Base-by-base conservation (phyloP, 1,140 invertebrate genomes). In the Zophobas morio region DNA sequence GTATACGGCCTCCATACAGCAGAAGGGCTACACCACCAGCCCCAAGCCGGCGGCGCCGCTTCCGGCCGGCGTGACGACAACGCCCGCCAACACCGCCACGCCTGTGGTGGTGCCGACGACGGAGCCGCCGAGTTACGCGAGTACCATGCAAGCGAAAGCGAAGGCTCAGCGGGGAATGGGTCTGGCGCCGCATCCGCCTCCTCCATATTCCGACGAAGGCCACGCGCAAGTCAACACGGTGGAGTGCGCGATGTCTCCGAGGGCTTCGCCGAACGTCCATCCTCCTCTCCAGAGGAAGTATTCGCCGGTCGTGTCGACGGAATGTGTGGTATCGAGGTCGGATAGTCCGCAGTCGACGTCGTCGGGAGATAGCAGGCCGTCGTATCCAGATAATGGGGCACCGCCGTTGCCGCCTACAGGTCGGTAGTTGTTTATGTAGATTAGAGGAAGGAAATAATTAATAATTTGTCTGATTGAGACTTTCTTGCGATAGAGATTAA, bases 91-190 rank as follows among this genome's bases (percentile, higher is more conserved):
- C 78, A 78, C 75, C 81, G 0, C 76, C 82, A 6, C 79, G 0
- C 79, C 80, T 35, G 84, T 90, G 51, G 86, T 90, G 74, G 90
- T 95, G 5, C 95, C 94, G 4, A 96, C 95, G 32, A 95, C 94
- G 3, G 96, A 97, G 84, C 96, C 96, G 0, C 96, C 96, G 0
- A 96, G 95, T 84, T 97, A 97, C 84, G 95, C 95, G 0, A 96
- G 94, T 75, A 96, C 95, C 2, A 96, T 97, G 93, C 95, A 96
- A 86, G 95, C 93, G 3, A 88, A 95, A 49, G 89, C 90, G 8
- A 89, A 88, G 77, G 93, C 94, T n/a, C 92, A 93, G 82, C 86
- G 82, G 63, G 81, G 81, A 51, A 76, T 42, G 36, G 78, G 74
- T 1, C 8, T 74, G 5, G 8, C 93, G 80, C 90, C 93, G 5